Evolutionary conservation across 2,113 vertebrate genomes (phyloP), one percentile per base, ranked within the genome.

Genomic region (Hepsetus odoe): DNA sequence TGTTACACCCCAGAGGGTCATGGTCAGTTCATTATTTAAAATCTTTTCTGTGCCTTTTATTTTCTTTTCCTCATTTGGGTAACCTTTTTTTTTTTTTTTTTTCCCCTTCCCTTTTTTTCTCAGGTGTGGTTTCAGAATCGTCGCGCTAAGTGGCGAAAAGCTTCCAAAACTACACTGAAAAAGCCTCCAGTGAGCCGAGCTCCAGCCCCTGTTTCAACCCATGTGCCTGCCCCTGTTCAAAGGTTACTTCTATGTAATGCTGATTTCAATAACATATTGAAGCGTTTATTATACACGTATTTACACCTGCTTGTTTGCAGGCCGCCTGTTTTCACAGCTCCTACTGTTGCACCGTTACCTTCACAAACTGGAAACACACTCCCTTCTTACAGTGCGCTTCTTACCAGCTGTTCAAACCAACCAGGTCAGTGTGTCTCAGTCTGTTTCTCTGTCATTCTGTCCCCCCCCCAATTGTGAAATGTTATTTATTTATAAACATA

Each of bases 51-150:
- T 7, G 5, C 38, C 26, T 26, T 0, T 33, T 32, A 26, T 33
- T 33, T 33, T 53, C 0, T 62, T 30, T 72, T 53, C 7, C 13
- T 53, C 12, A 30, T 30, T 14, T 11, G 51, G n/a, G 4, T 18
- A 42, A 0, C 0, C 32, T 30, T 53, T 5, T 26, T 26, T 10
- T 78, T 58, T 3, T 16, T 7, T 12, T 5, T 7, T 2, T 46
- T 18, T 16, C 1, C 3, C 1, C 44, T 16, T 3, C 14, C 16
- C 69, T 53, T 81, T 24, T 66, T 12, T 42, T 74, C n/a, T 44
- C 74, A 99, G 97, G 95, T 99, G 40, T 99, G 97, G 97, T 99
- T 99, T 90, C 97, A 99, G 91, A 99, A 99, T 82, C 96, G 97
- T 51, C 86, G 97, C 67, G 97, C 97, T 0, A 99, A 97, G 86